Base-by-base conservation (phyloP, 2,113 vertebrate genomes). In the Phasianus colchicus region DNA sequence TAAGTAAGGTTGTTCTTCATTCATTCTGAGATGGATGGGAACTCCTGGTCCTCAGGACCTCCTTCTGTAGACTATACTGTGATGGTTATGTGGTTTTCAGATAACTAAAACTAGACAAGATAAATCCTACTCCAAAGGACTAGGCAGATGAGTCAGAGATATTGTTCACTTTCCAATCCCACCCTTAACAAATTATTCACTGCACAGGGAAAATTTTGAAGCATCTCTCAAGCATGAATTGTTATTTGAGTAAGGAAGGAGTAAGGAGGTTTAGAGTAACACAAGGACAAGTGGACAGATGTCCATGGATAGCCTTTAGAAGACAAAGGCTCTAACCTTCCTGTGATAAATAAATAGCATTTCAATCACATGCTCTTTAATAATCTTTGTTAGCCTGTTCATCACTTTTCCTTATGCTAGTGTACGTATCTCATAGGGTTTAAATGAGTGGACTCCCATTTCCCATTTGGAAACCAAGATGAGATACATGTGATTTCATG, bases 221-320 rank as follows among this genome's bases (percentile, higher is more conserved):
- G 34, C 2, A 0, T 0, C 0, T 4, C 16, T 21, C 18, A 74
- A 32, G 20, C 34, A 21, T 5, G 2, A 82, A 67, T 58, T 40
- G 34, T 6, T n/a, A 12, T 30, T 67, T 40, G 47, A 63, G 38
- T 64, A 10, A 15, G 14, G 17, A 20, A 13, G 14, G 30, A 67
- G 9, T 2, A 20, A 13, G 14, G 30, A 67, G 9, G 2, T 72
- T 76, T 67, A 34, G 20, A 64, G 14, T 60, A 75, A 8, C 9
- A 34, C 2, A 48, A 6, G 17, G 3, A 19, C 2, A 11, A 76
- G 40, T 2, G 14, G 30, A 11, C 2, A 47, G 40, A 24, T 58
- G 15, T 73, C 8, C 7, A 9, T 24, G 13, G 38, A 8, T 38
- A 76, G 29, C 27, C 11, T 11, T 88, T 60, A 61, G 42, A n/a